phyloP scores from a whole-genome alignment of 2,888 invertebrate genomes.

The Pterostichus madidus region DNA sequence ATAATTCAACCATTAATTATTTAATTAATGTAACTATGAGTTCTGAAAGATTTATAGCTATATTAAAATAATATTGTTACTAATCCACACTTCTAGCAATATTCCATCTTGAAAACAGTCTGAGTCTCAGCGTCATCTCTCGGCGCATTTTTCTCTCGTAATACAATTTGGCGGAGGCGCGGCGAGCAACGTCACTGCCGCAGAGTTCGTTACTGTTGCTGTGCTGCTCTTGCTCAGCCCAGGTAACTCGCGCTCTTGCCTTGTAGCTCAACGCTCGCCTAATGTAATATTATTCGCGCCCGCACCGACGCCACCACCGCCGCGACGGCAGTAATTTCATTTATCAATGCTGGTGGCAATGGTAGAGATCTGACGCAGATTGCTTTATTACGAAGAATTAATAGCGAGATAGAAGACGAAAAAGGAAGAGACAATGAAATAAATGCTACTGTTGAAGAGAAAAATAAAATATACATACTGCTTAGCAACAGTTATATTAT shows the following conservation, averaged over 20 bases:
- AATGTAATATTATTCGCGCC: constrained; percentile 43
- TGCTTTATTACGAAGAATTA: constrained; percentile 27
- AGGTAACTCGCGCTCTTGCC: constrained; percentile 15
- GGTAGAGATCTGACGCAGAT: constrained; percentile 22
- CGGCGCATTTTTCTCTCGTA: constrained; percentile 16
- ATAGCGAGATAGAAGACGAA: not conserved
- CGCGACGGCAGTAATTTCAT: constrained; percentile 24
- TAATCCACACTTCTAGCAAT: too few species aligned
- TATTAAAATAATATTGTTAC: too few species aligned
- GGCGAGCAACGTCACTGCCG: not conserved
- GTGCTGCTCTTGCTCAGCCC: constrained; percentile 11
- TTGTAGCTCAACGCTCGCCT: constrained; percentile 9
- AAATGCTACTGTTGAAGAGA: not conserved
- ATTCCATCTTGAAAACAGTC: too few species aligned
- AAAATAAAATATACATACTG: too few species aligned
- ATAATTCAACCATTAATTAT: too few species aligned
- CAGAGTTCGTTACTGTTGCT: constrained; percentile 32
- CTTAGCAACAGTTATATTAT: too few species aligned
- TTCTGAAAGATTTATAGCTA: too few species aligned
- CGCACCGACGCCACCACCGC: not conserved
- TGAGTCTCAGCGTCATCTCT: too few species aligned
- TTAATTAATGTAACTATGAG: too few species aligned
- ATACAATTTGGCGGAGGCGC: constrained; percentile 44
- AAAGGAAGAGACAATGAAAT: not conserved
- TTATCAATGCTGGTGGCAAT: constrained; percentile 33